Conservation (phyloP, 2,888 invertebrate species). For the Mimachlamys varia region DNA sequence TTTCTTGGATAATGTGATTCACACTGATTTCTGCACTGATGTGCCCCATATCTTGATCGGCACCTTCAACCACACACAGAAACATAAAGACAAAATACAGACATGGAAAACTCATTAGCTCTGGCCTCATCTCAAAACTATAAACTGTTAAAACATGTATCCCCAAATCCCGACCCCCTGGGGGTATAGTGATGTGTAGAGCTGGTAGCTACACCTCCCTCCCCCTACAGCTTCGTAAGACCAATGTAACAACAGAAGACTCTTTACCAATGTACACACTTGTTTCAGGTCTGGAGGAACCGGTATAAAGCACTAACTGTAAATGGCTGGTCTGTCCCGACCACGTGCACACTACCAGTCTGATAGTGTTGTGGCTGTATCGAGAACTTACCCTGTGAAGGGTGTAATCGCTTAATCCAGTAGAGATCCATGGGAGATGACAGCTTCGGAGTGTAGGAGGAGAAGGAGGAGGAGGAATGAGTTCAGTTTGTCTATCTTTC, state of each 20-base stretch:
- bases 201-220: not conserved
- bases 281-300: not conserved
- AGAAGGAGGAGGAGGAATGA: not conserved
- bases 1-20: conserved; percentile 7
- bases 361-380: not conserved
- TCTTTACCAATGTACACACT: not conserved
- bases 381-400: not conserved
- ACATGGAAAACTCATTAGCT: conserved; percentile 29
- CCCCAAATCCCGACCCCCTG: conserved; percentile 26
- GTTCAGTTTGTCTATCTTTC: not conserved
- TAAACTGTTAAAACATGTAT: not conserved
- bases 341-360: too few relatives aligned
- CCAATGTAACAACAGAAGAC: not conserved
- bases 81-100: not conserved
- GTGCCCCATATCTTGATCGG: conserved; percentile 3
- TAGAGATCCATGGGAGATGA: not conserved
- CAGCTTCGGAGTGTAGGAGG: not conserved
- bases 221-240: not conserved
- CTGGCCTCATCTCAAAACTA: not conserved
- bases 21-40: not conserved
- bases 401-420: not conserved
- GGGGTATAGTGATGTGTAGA: not conserved
- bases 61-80: not conserved
- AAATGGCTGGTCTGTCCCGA: not conserved
- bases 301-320: too few relatives aligned